Conservation (phyloP, 2,113 vertebrate genomes). For the Urocolius indicus region DNA sequence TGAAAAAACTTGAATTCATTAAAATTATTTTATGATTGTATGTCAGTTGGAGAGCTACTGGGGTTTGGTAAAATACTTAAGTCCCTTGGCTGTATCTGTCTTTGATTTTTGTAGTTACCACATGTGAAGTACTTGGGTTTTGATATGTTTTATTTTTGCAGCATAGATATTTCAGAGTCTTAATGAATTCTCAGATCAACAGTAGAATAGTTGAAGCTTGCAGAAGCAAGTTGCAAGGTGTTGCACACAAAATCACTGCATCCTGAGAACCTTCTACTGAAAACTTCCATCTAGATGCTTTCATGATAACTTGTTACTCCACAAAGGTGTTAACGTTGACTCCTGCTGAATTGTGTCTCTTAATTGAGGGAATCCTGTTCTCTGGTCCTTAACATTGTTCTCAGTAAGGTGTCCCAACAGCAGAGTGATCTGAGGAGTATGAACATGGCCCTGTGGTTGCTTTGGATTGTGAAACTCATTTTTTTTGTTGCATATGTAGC, state of each 20-base stretch:
- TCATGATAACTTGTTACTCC: background rate
- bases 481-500: fast-evolving
- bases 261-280: background rate
- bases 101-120: background rate
- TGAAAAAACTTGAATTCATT: background rate
- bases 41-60: background rate
- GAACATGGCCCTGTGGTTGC: background rate
- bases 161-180: background rate
- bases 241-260: background rate
- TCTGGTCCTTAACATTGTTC: background rate
- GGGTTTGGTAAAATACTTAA: background rate
- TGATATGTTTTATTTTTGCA: background rate
- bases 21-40: background rate
- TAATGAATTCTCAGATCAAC: background rate
- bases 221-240: background rate
- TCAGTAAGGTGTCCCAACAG: background rate
- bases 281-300: background rate
- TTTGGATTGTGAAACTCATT: background rate
- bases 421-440: background rate
- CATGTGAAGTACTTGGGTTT: background rate
- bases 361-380: background rate
- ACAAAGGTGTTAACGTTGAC: background rate
- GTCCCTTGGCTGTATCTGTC: background rate
- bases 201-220: background rate
- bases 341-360: background rate